phyloP scores from a whole-genome alignment of 2,888 invertebrate species.

The Tetragonisca angustula region DNA sequence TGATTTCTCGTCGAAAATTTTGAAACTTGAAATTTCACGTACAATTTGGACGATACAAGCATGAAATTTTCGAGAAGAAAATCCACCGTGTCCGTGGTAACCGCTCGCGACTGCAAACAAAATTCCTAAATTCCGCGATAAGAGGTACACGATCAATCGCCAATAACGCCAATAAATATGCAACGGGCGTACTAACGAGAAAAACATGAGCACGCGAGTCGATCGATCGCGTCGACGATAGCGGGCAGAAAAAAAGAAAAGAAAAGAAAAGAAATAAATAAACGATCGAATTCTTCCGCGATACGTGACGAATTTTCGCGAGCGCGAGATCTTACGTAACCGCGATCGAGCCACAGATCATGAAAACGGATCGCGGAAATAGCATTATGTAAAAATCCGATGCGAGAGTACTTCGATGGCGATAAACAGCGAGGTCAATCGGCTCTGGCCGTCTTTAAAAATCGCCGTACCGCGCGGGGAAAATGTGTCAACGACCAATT shows the following conservation, averaged over 20 bases:
- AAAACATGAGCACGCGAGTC: neutral
- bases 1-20: no score
- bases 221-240: slow-evolving; percentile 18
- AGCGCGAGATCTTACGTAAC: slow-evolving; percentile 6
- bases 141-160: neutral
- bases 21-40: neutral
- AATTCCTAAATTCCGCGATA: neutral
- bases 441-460: slow-evolving; percentile 35
- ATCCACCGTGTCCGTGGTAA: neutral
- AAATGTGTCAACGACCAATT: slow-evolving; percentile 58
- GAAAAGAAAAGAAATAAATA: no score
- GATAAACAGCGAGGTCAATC: slow-evolving; percentile 52
- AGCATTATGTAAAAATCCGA: slow-evolving; percentile 33
- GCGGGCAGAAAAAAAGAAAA: no score
- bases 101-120: neutral
- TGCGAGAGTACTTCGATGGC: slow-evolving; percentile 17
- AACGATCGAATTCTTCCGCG: neutral
- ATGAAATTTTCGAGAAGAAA: neutral
- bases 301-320: slow-evolving; percentile 17
- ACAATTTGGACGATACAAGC: neutral
- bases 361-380: neutral
- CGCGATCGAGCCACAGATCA: neutral
- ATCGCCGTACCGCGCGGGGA: slow-evolving; percentile 10
- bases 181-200: neutral
- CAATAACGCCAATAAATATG: neutral